A percentile compares a stretch with the other conserved stretches of the same genome.
phyloP scores from a whole-genome alignment of 2,113 vertebrate species.

The rat (Rattus norvegicus) region DNA sequence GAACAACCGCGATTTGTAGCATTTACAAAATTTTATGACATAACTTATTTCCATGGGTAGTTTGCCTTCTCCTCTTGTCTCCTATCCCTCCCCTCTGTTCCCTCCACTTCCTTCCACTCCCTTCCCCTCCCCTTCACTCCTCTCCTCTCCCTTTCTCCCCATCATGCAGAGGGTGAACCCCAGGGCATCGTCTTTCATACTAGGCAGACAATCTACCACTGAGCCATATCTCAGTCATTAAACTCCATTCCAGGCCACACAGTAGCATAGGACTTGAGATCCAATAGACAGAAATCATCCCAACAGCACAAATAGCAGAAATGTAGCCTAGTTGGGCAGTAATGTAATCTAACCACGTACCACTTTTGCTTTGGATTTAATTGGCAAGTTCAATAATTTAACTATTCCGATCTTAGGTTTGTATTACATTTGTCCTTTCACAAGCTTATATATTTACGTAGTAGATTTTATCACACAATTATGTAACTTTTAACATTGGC shows the following conservation, averaged over 20 bases:
- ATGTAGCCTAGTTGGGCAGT: not conserved
- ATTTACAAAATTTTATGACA: not conserved
- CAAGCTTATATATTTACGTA: not conserved
- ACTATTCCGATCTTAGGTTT: not conserved
- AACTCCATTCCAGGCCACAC: not conserved
- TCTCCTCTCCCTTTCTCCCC: no score
- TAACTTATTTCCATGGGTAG: not conserved
- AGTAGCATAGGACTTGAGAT: not conserved
- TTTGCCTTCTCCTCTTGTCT: no score
- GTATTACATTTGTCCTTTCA: not conserved
- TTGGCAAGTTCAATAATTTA: not conserved
- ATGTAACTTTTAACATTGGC: not conserved
- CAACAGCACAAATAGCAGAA: not conserved
- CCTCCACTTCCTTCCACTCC: no score
- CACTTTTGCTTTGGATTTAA: not conserved
- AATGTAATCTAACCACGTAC: not conserved
- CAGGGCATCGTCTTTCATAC: not conserved
- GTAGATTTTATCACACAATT: not conserved
- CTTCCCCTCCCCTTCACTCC: fast-evolving
- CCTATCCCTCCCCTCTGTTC: no score
- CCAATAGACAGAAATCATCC: not conserved
- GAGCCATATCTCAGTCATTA: not conserved
- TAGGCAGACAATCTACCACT: not conserved
- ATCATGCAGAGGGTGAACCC: no score
- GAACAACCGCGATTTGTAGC: not conserved